Evolutionary conservation across 2,113 vertebrate genomes (phyloP).

Genomic region (Sakesphorus luctuosus): DNA sequence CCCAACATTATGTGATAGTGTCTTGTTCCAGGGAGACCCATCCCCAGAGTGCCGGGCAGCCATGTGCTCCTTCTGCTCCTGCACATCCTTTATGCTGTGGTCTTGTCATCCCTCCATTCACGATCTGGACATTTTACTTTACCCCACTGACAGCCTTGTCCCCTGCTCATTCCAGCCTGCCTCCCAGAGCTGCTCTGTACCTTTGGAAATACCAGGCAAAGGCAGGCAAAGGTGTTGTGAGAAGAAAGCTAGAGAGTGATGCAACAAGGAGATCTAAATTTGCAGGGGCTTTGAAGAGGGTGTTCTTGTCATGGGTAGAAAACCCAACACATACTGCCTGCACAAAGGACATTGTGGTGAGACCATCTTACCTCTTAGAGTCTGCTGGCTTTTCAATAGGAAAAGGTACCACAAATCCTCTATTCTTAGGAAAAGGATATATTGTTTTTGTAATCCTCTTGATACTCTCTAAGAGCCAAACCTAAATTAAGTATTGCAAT

Average conservation of each 20-base stretch:
- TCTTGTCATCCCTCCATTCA: neutral
- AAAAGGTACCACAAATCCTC: neutral
- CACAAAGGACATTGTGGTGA: neutral
- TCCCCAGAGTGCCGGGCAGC: neutral
- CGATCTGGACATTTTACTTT: neutral
- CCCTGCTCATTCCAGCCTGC: neutral
- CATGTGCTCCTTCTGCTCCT: neutral
- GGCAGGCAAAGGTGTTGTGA: neutral
- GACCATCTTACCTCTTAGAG: neutral
- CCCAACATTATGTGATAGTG: neutral
- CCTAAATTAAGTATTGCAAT: neutral
- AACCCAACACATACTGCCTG: neutral
- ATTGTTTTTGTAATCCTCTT: neutral
- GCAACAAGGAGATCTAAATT: neutral
- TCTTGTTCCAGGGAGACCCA: neutral
- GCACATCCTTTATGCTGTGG: neutral
- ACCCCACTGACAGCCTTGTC: neutral
- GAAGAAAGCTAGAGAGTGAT: neutral
- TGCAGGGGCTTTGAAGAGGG: neutral
- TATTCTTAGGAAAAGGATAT: neutral
- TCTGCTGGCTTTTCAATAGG: neutral
- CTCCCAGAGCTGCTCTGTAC: neutral
- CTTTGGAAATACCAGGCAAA: neutral
- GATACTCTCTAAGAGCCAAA: neutral
- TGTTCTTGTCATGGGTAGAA: neutral